A percentile compares a stretch with the other conserved stretches of the same genome.
Evolutionary conservation across 2,113 vertebrate species (phyloP).

Genomic region (Hydrochoerus hydrochaeris): DNA sequence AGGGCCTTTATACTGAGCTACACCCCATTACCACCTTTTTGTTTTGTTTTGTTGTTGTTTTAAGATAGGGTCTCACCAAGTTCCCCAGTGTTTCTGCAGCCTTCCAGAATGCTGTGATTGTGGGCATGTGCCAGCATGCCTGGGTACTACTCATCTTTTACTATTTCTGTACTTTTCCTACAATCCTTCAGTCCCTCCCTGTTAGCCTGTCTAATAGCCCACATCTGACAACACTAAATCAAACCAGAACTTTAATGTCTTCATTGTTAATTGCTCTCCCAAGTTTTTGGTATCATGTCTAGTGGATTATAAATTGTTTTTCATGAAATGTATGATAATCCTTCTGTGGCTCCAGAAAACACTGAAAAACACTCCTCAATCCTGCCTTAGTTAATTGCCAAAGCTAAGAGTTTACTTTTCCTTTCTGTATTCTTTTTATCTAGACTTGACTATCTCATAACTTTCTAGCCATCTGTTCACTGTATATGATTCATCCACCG

Average conservation of each 20-base stretch:
- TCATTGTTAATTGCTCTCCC: not conserved
- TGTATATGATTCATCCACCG: not conserved
- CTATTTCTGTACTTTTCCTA: not conserved
- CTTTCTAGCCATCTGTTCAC: not conserved
- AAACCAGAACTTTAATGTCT: not conserved
- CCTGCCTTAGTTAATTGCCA: not conserved
- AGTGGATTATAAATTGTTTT: not conserved
- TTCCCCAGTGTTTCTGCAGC: not conserved
- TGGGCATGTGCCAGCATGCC: not conserved
- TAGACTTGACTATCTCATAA: not conserved
- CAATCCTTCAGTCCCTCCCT: not conserved
- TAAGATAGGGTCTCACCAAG: not conserved
- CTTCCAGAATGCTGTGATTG: not conserved
- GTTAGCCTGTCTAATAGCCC: not conserved
- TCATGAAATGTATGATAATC: not conserved
- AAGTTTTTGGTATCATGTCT: not conserved
- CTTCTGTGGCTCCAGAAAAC: not conserved
- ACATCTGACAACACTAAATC: not conserved
- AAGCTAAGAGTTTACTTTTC: conserved; percentile 25
- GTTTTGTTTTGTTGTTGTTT: not conserved
- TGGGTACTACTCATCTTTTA: not conserved
- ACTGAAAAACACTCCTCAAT: not conserved
- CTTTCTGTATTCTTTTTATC: conserved; percentile 3
- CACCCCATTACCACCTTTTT: not conserved
- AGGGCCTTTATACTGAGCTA: not conserved